phyloP scores from a whole-genome alignment of 1,140 invertebrate species.

The Platyscapa corneri region DNA sequence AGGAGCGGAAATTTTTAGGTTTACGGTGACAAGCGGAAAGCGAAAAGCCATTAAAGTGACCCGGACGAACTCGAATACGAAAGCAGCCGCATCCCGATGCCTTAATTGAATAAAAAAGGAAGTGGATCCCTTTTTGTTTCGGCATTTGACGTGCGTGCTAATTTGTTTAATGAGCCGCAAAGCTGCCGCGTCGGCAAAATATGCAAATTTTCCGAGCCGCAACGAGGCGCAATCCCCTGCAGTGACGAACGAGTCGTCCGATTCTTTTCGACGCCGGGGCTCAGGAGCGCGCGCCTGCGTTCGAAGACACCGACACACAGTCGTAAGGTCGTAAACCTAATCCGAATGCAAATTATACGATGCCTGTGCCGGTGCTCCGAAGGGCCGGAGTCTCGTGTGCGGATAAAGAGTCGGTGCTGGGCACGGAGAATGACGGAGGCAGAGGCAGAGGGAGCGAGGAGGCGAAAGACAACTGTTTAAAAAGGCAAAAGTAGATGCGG shows the following conservation, averaged over 20 bases:
- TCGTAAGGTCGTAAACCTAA: slow-evolving; percentile 18
- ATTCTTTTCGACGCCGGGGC: not conserved
- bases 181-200: not conserved
- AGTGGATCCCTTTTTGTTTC: not conserved
- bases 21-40: no score
- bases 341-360: slow-evolving; percentile 47
- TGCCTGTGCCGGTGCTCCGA: not conserved
- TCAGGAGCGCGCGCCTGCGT: not conserved
- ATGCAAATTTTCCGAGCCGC: slow-evolving; percentile 20
- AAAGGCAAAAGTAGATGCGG: not conserved
- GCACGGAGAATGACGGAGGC: not conserved
- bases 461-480: not conserved
- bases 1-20: no score
- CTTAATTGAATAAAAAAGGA: not conserved
- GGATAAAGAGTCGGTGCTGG: not conserved
- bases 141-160: slow-evolving; percentile 8
- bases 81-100: not conserved
- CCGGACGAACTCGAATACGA: not conserved
- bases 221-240: not conserved
- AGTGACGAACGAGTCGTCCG: not conserved
- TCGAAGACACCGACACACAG: not conserved
- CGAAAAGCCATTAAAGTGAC: not conserved
- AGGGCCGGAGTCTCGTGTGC: not conserved
- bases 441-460: not conserved
- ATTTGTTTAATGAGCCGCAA: slow-evolving; percentile 42